These are phyloP conservation scores for Trachelipus rathkii DNA, from an alignment of 1,140 invertebrate genomes.

Conservation along the genomic window DNA sequence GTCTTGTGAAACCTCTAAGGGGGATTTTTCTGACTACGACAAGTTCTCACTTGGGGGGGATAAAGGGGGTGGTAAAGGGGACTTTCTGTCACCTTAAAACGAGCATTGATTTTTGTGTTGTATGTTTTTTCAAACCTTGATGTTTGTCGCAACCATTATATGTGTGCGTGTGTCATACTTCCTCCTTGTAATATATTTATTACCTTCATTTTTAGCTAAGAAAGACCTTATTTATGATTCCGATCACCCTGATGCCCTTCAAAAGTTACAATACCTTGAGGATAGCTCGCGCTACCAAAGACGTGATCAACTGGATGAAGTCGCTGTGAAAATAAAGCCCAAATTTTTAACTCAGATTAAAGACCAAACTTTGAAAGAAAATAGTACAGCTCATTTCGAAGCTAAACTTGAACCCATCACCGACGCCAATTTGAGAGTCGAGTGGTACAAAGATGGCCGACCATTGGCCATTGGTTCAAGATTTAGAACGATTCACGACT, in stretches of 20 bases:
- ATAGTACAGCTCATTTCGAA: slow-evolving; percentile 93
- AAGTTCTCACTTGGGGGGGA: too few relatives aligned
- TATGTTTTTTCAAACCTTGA: too few relatives aligned
- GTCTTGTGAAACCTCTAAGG: too few relatives aligned
- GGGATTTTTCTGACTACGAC: too few relatives aligned
- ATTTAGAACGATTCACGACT: slow-evolving; percentile 82
- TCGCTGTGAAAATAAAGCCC: slow-evolving; percentile 69
- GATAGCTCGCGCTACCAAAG: slow-evolving; percentile 79
- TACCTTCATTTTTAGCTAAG: slow-evolving; percentile 58
- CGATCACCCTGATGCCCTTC: slow-evolving; percentile 78
- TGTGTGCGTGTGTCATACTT: slow-evolving; percentile 6
- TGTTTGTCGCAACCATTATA: too few relatives aligned
- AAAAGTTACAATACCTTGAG: slow-evolving; percentile 87
- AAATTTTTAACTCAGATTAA: slow-evolving; percentile 81
- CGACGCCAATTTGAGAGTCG: slow-evolving; percentile 86
- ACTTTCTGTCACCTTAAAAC: too few relatives aligned
- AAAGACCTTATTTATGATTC: slow-evolving; percentile 77
- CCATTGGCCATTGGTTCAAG: slow-evolving; percentile 71
- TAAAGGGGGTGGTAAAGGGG: too few relatives aligned
- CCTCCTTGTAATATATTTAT: slow-evolving; percentile 22
- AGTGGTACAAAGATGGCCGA: slow-evolving; percentile 88
- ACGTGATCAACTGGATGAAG: slow-evolving; percentile 74
- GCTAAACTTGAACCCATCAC: slow-evolving; percentile 94
- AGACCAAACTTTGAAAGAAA: slow-evolving; percentile 69
- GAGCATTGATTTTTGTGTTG: too few relatives aligned